Base-by-base conservation (phyloP, 2,797 vertebrate species). In the Sebastes minor region DNA sequence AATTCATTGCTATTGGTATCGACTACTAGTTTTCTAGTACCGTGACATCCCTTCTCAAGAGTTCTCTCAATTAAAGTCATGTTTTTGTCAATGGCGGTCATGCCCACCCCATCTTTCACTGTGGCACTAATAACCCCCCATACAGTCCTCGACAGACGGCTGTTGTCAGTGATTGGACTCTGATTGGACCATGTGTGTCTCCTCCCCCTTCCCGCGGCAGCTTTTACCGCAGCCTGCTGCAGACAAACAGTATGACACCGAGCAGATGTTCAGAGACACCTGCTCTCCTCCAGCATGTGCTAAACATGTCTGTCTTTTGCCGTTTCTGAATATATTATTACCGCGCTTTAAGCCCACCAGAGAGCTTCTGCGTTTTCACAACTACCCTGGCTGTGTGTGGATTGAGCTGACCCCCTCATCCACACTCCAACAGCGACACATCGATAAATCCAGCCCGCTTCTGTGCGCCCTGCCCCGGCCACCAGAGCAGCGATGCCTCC, bases 401-500 rank as follows among this genome's bases (percentile, higher is more conserved):
- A 62, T 62, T 30, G 52, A 70, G 13, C 53, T 61, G 46, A 49
- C 7, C 9, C 23, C 20, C 68, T 1, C 42, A 0, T 25, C 74
- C 63, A 6, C 13, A 11, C 25, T 16, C 6, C 62, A 14, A 2
- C 28, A 5, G 60, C 64, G 52, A 38, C 23, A 6, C 33, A 1
- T 25, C 68, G 1, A 8, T 18, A 3, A 14, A 28, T 8, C 2
- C 38, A 63, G 9, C 23, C 66, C 72, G 77, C 68, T 2, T 56
- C 60, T 53, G 65, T 2, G 71, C 78, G 57, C 32, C 25, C 73
- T 53, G 16, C 4, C 6, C 16, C 78, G 25, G 70, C 53, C 66
- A 5, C 68, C 81, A 25, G n/a, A 61, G 74, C 90, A 89, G 91
- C 88, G 81, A 96, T 96, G 97, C 96, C 95, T 88, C 95, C 95